phyloP scores from a whole-genome alignment of 2,888 invertebrate genomes.

The Eupithecia dodoneata region DNA sequence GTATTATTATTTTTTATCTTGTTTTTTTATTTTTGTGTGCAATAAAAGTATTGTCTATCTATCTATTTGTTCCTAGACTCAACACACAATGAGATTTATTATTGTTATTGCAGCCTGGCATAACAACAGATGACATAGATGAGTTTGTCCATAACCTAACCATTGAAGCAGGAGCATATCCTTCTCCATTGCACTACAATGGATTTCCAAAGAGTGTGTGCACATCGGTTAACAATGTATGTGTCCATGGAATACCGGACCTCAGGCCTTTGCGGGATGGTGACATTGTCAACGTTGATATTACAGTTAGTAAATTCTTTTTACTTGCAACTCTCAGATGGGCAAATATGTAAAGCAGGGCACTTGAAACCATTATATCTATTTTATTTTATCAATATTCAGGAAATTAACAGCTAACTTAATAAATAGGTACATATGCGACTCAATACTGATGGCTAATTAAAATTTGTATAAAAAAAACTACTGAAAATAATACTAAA shows the following conservation, averaged over 20 bases:
- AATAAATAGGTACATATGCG: too few relatives aligned
- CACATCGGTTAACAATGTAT: constrained; percentile 95
- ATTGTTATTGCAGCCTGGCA: constrained; percentile 85
- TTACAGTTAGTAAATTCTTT: constrained; percentile 86
- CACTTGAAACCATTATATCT: too few relatives aligned
- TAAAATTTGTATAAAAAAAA: too few relatives aligned
- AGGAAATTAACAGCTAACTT: too few relatives aligned
- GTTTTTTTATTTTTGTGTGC: too few relatives aligned
- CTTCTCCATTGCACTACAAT: constrained; percentile 94
- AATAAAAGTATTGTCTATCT: too few relatives aligned
- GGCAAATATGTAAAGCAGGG: neutral
- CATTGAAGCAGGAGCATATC: constrained; percentile 91
- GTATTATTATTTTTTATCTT: too few relatives aligned
- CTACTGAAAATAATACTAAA: too few relatives aligned
- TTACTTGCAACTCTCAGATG: neutral
- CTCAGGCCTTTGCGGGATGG: constrained; percentile 90
- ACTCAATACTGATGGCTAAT: too few relatives aligned
- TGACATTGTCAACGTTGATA: constrained; percentile 95
- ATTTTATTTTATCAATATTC: too few relatives aligned
- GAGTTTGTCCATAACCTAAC: constrained; percentile 88
- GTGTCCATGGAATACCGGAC: constrained; percentile 97
- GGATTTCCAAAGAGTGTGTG: constrained; percentile 95
- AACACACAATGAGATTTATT: neutral
- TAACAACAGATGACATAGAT: constrained; percentile 94
- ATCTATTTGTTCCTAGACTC: neutral